Conservation (phyloP, 1,140 invertebrate species). For the Metopolophium dirhodum region DNA sequence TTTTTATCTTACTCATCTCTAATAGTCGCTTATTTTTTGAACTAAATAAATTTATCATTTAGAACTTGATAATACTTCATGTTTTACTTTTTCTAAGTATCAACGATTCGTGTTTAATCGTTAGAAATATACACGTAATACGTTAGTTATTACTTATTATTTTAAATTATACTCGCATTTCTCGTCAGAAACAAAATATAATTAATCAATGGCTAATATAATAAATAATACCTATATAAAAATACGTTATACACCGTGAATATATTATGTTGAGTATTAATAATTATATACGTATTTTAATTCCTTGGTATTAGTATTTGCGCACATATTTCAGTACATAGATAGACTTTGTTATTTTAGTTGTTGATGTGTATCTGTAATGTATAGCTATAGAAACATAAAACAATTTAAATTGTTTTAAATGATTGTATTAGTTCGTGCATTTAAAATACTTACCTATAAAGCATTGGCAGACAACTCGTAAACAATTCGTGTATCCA, state of each 20-base stretch:
- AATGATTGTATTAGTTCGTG: too few relatives aligned
- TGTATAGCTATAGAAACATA: not conserved
- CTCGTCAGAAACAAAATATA: not conserved
- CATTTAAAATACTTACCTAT: not conserved
- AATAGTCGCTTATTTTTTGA: not conserved
- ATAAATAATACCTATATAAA: not conserved
- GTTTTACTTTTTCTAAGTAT: not conserved
- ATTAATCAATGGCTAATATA: not conserved
- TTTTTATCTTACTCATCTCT: conserved; percentile 51
- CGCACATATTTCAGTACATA: not conserved
- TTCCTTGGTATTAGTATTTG: not conserved
- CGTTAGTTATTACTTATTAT: not conserved
- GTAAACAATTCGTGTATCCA: too few relatives aligned
- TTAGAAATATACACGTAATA: not conserved
- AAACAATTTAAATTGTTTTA: not conserved
- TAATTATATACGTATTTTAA: not conserved
- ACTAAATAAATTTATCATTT: not conserved
- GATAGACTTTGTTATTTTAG: not conserved
- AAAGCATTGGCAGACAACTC: too few relatives aligned
- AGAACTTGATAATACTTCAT: not conserved
- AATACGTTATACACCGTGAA: not conserved
- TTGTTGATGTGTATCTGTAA: not conserved
- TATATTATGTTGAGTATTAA: not conserved
- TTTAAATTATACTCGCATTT: not conserved
- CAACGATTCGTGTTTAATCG: not conserved